phyloP scores from a whole-genome alignment of 1,140 invertebrate species.

The Drosophila sucinea region DNA sequence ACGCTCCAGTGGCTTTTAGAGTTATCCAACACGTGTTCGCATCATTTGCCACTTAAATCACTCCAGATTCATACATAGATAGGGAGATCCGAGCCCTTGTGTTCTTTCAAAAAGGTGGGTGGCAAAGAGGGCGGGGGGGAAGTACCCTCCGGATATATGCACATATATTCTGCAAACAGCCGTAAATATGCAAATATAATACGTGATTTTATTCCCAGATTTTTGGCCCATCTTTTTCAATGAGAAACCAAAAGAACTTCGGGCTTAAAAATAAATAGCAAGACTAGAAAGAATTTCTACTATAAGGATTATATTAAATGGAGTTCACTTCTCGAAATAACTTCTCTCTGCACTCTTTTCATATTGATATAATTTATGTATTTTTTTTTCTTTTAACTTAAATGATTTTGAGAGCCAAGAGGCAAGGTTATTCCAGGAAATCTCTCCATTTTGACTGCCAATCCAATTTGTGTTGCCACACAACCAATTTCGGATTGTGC shows the following conservation, averaged over 20 bases:
- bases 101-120: not conserved
- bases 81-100: conserved; percentile 8
- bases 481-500: not conserved
- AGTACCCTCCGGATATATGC: conserved; percentile 6
- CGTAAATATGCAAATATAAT: conserved; percentile 71
- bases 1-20: conserved; percentile 11
- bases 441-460: not conserved
- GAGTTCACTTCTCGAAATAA: too few species aligned
- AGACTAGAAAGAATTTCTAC: too few species aligned
- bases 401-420: too few species aligned
- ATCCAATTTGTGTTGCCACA: not conserved
- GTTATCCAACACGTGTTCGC: conserved; percentile 9
- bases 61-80: conserved; percentile 1
- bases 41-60: conserved; percentile 10
- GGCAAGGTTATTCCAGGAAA: not conserved
- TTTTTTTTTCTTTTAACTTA: too few species aligned
- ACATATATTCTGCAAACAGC: not conserved
- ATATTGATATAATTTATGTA: too few species aligned
- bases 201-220: conserved; percentile 56
- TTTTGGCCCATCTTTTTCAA: conserved; percentile 27
- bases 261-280: not conserved
- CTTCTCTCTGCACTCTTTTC: too few species aligned
- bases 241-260: conserved; percentile 18
- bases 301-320: too few species aligned
- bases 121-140: not conserved